Conservation (phyloP, 2,113 vertebrate species). For the Ameiurus melas region DNA sequence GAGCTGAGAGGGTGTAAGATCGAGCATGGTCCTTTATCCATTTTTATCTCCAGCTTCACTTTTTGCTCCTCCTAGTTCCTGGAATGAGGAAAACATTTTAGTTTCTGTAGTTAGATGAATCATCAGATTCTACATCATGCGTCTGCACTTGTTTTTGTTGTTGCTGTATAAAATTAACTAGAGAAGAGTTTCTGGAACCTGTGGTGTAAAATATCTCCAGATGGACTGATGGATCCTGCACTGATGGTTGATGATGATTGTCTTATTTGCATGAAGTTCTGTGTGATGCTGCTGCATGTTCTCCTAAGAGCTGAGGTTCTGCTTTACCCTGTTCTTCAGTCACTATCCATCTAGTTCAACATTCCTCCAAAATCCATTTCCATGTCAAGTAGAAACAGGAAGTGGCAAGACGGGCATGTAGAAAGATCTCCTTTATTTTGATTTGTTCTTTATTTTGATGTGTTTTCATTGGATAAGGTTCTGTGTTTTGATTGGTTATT, state of each 20-base stretch:
- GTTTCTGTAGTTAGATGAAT: not conserved
- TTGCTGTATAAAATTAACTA: not conserved
- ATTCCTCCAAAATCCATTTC: not conserved
- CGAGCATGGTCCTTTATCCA: conserved; percentile 57
- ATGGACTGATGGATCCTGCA: conserved; percentile 5
- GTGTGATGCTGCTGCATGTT: conserved; percentile 18
- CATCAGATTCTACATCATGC: not conserved
- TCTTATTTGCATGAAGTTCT: conserved; percentile 6
- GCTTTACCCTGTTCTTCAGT: conserved; percentile 44
- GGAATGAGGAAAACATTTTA: conserved; percentile 45
- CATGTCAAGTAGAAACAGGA: not conserved
- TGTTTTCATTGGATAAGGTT: not conserved
- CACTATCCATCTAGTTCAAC: not conserved
- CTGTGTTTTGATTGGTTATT: not conserved
- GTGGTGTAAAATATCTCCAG: not conserved
- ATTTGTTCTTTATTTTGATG: not conserved
- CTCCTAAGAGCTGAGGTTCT: conserved; percentile 13
- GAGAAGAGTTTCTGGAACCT: not conserved
- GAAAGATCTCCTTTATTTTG: not conserved
- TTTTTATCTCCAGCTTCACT: conserved; percentile 58
- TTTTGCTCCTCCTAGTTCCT: conserved; percentile 55
- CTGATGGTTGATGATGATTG: conserved; percentile 7
- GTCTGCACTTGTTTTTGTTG: not conserved
- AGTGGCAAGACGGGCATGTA: not conserved
- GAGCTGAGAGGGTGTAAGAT: conserved; percentile 82